phyloP scores from a whole-genome alignment of 2,113 vertebrate genomes.

The Forbesichthys papilliferus region DNA sequence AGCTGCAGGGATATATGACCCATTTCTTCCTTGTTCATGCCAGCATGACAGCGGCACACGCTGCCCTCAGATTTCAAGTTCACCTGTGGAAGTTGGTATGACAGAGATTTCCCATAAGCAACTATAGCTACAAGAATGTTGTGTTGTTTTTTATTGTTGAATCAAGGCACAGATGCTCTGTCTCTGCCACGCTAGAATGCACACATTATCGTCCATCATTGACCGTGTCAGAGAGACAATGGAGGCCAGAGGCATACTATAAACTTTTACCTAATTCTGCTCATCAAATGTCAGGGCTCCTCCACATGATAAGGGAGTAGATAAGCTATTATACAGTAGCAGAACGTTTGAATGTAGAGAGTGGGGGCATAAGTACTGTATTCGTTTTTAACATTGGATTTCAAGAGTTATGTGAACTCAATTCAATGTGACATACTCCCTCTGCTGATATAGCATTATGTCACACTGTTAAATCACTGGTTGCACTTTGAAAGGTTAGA shows the following conservation, averaged over 20 bases:
- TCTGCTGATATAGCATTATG: too few relatives aligned
- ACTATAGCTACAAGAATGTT: background rate
- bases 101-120: background rate
- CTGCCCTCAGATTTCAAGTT: conserved; percentile 54
- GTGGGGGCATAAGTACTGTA: too few relatives aligned
- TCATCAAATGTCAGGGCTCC: background rate
- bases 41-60: conserved; percentile 42
- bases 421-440: too few relatives aligned
- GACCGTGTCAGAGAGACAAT: conserved; percentile 12
- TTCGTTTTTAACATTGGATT: too few relatives aligned
- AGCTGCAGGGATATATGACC: conserved; percentile 71
- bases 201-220: background rate
- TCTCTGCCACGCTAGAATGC: background rate
- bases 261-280: background rate
- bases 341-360: too few relatives aligned
- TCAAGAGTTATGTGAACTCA: too few relatives aligned
- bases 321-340: too few relatives aligned
- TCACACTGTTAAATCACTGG: too few relatives aligned
- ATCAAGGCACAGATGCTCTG: conserved; percentile 12
- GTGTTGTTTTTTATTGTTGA: background rate
- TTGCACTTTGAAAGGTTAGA: too few relatives aligned
- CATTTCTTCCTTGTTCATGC: conserved; percentile 58
- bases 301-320: too few relatives aligned
- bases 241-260: conserved; percentile 8
- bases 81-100: conserved; percentile 17